Conservation (phyloP, 2,113 vertebrate genomes). For the Mungos mungo region DNA sequence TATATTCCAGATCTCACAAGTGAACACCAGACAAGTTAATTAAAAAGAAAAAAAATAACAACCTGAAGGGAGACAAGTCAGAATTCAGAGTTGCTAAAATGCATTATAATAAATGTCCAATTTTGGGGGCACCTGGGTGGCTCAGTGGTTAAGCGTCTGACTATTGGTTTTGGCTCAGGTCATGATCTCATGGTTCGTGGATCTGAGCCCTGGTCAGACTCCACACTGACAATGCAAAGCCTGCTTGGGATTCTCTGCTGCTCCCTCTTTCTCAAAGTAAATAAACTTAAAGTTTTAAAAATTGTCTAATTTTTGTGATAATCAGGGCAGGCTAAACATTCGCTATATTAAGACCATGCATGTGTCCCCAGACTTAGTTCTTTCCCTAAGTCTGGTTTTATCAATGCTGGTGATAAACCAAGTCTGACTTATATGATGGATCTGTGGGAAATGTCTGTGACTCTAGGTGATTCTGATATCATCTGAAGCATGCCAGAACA, state of each 20-base stretch:
- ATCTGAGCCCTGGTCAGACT: too few species aligned
- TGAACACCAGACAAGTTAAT: neutral
- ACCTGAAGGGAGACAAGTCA: neutral
- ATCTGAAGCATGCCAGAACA: constrained; percentile 99
- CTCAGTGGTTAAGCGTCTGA: too few species aligned
- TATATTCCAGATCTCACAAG: neutral
- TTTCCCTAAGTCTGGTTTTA: constrained; percentile 83
- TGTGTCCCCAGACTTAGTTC: constrained; percentile 84
- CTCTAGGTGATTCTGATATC: constrained; percentile 97
- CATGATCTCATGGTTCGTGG: too few species aligned
- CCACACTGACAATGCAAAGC: too few species aligned
- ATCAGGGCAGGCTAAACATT: constrained; percentile 90
- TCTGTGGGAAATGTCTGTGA: neutral
- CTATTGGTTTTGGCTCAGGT: too few species aligned
- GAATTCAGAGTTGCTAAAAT: neutral
- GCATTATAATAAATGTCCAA: neutral
- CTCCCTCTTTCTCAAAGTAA: too few species aligned
- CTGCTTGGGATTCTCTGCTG: too few species aligned
- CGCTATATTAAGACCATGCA: constrained; percentile 84
- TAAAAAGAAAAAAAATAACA: neutral
- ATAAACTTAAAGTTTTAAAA: too few species aligned
- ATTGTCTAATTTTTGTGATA: constrained; percentile 63
- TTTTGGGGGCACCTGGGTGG: too few species aligned
- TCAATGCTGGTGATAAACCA: constrained; percentile 84
- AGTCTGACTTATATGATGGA: neutral